Evolutionary conservation across 2,797 vertebrate species (phyloP), one percentile per base, ranked within the genome.

Genomic region (Labroides dimidiatus): DNA sequence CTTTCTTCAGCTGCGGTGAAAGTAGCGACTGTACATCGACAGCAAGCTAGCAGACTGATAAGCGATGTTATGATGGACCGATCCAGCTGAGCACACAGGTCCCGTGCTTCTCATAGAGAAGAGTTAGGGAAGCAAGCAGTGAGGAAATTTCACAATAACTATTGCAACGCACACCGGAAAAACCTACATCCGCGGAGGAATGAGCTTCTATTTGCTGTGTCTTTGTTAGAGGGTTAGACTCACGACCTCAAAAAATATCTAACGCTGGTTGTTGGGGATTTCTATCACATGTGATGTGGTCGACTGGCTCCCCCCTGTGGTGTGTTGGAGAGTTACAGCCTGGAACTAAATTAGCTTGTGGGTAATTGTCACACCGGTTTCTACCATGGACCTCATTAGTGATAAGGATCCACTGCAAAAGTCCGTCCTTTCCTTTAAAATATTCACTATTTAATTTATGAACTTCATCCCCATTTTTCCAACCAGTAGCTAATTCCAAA

Each of bases 31-130:
- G 58, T n/a, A 23, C 37, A 20, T 8, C 64, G 50, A 27, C 67
- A 30, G 80, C 82, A 82, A 82, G 84, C 84, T 86, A 81, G 71
- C 73, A 15, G 76, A 76, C 71, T 44, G 87, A 75, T 33, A 72
- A 5, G 30, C 63, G 75, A 65, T 69, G 75, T 19, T 52, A 64
- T 43, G 79, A 77, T 54, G 82, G 62, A 86, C 80, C 87, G 85
- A 87, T 82, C 81, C 68, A 64, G 84, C 84, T 6, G 70, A 52
- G 45, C 62, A 10, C 64, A 12, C 64, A 15, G 74, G 74, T 79
- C 81, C 62, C 64, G 72, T 61, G 79, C 30, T 49, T 69, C 52
- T 58, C 36, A 19, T 6, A 15, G 43, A 75, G 58, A 64, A 72
- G 54, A 27, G 69, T 11, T 11, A n/a, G 23, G n/a, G 0, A 17